A percentile compares a stretch with the other conserved stretches of the same genome.
phyloP scores from a whole-genome alignment of 2,888 invertebrate species.

The Pseudococcus jackbeardsleyi region DNA sequence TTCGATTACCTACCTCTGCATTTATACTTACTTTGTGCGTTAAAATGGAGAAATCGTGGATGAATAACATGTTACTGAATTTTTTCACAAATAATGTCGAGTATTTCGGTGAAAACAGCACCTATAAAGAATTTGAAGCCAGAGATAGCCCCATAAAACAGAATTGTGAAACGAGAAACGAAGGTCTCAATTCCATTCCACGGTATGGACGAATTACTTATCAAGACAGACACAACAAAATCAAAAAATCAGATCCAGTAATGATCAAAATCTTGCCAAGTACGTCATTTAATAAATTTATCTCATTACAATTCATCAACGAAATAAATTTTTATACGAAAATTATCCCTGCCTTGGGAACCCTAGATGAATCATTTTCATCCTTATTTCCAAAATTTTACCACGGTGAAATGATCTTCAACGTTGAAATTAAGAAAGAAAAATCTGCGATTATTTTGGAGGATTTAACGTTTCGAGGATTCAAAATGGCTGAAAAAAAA shows the following conservation, averaged over 20 bases:
- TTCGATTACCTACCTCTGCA: no score
- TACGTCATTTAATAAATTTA: neutral
- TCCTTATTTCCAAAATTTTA: conserved; percentile 36
- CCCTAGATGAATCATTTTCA: neutral
- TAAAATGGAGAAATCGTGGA: neutral
- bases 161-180: neutral
- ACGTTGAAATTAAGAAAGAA: neutral
- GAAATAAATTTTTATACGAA: conserved; percentile 29
- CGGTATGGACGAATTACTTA: neutral
- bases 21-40: neutral
- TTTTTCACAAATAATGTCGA: neutral
- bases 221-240: neutral
- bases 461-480: neutral
- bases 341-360: neutral
- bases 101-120: neutral
- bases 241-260: neutral
- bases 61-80: neutral
- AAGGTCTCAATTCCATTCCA: neutral
- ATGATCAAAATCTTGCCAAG: neutral
- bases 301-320: neutral
- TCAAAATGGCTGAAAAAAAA: neutral
- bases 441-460: conserved; percentile 28
- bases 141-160: neutral
- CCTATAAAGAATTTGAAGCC: neutral
- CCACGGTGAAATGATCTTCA: conserved; percentile 7